Base-by-base conservation (phyloP, 2,797 vertebrate species). In the Sebastes trivittatus region DNA sequence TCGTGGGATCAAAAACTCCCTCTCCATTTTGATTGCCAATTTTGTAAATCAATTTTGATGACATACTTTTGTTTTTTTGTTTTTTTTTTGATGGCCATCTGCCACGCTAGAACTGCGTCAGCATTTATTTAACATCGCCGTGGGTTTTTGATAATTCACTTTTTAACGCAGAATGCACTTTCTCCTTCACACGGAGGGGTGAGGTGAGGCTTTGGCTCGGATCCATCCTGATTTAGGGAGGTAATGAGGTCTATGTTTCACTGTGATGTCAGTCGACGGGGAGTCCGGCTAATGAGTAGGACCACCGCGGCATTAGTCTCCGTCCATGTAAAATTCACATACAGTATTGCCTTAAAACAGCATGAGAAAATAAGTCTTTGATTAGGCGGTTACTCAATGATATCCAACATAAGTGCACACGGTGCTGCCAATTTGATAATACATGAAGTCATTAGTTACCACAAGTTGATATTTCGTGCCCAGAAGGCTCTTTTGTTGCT, bases 201-300 rank as follows among this genome's bases (percentile, higher is more conserved):
- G 75, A 90, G 81, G 78, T 25, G 77, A 86, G 60, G 60, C 72
- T 81, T 49, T 80, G 84, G 90, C 90, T 78, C 36, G 0, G 62
- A 78, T 89, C 90, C 90, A 89, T 80, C 61, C 74, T 76, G 86
- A 82, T 88, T 90, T 56, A 27, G 56, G 42, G 81, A 90, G 78
- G 74, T 92, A 93, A 92, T 89, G 89, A 90, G 84, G 80, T 87
- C 87, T 65, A 80, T 88, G 90, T 80, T 88, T 90, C 87, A 87
- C 72, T 75, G 64, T 81, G 88, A 90, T 90, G 72, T 73, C 61
- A 32, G 42, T 69, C 80, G 5, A 74, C 4, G 29, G 91, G 93
- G 82, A 88, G 85, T 90, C 84, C n/a, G 0, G 7, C 85, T 94
- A 93, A 94, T 93, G 93, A 94, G 83, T 84, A 27, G 8, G 75